A percentile compares a stretch with the other conserved stretches of the same genome.
Conservation (phyloP, 2,797 vertebrate genomes). For the Esox lucius region DNA sequence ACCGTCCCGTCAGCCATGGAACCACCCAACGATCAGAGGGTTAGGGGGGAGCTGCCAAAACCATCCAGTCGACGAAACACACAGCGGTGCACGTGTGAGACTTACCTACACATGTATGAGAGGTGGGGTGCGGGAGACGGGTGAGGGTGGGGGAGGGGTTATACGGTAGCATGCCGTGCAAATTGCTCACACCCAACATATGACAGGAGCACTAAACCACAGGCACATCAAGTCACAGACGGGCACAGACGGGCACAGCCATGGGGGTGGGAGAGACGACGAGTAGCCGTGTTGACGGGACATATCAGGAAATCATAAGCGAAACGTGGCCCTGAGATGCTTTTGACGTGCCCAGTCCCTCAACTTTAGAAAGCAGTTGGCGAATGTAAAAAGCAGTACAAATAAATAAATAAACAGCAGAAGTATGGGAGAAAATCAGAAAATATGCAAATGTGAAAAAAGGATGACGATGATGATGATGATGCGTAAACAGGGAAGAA, state of each 20-base stretch:
- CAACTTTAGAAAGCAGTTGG: background rate
- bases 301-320: background rate
- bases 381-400: background rate
- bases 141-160: background rate
- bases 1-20: background rate
- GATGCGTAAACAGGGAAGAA: conserved; percentile 3
- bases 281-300: background rate
- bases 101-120: background rate
- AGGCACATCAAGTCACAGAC: background rate
- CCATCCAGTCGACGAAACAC: background rate
- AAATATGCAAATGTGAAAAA: background rate
- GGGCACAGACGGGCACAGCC: too few relatives aligned
- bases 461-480: conserved; percentile 7
- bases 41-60: background rate
- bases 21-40: background rate
- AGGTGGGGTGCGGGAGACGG: background rate
- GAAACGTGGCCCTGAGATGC: background rate
- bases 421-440: background rate
- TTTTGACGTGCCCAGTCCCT: background rate
- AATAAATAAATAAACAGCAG: background rate
- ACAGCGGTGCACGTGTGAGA: background rate
- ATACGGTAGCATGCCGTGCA: background rate
- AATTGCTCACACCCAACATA: background rate
- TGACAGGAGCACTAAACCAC: too few relatives aligned
- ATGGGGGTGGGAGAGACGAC: too few relatives aligned